Base-by-base conservation (phyloP, 2,888 invertebrate species). In the Acrobasis repandana region DNA sequence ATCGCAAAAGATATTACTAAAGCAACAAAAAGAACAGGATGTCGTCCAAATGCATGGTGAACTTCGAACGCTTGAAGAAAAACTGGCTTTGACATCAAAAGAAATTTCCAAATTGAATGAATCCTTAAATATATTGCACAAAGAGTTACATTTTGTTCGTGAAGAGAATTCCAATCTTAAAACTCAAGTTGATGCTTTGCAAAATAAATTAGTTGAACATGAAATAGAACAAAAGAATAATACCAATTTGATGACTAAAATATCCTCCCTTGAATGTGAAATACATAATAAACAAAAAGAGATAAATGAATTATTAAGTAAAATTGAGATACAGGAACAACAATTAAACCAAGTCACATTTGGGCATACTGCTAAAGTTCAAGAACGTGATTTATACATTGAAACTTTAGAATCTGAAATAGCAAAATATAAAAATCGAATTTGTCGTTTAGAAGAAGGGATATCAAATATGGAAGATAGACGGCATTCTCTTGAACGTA, bases 301-400 rank as follows among this genome's bases (percentile, higher is more conserved):
- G 66, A 85, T 93, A 51, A 62, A 72, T 10, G 86, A 88, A 61
- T 73, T 92, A 57, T 65, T 79, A 20, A 76, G 74, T 60, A 83
- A 86, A 72, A 67, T 91, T 52, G 86, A 87, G 67, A 69, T 76
- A 61, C 70, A 85, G 43, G 84, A 85, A 64, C 81, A 86, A 73
- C 82, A 82, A 67, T 76, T 88, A 61, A 83, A 73, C 66, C 92
- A 89, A 76, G 75, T 85, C 49, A 83, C 85, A 67, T 88, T 82
- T 75, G 93, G 93, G 4, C 87, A 93, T 58, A 93, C 95, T 65
- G 95, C 95, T 1, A 96, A 96, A 83, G 80, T 96, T 11, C 95
- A 95, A 77, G 96, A 96, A 80, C 91, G 95, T 64, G 95, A 96
- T 76, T 91, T 95, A 56, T 95, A 95, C 65, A 95, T 96, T 61